Evolutionary conservation across 2,113 vertebrate species (phyloP).

Genomic region (Beaufortia kweichowensis): DNA sequence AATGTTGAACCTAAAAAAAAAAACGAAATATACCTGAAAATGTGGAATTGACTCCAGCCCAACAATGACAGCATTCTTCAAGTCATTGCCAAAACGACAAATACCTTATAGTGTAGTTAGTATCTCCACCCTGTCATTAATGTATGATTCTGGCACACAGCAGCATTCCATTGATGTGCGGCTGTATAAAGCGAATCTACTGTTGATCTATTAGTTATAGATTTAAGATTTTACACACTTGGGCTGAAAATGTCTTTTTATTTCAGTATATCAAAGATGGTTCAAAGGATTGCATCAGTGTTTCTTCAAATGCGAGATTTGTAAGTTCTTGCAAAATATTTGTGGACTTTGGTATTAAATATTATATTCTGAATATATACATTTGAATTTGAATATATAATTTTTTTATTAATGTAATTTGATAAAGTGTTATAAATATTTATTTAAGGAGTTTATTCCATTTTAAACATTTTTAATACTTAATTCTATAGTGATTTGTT

Average conservation of each 20-base stretch:
- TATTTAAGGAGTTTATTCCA: too few relatives aligned
- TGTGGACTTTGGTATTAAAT: too few relatives aligned
- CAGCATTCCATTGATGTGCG: conserved; percentile 12
- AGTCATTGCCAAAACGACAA: conserved; percentile 18
- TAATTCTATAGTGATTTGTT: too few relatives aligned
- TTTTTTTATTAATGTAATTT: too few relatives aligned
- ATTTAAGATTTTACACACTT: neutral
- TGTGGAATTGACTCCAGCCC: neutral
- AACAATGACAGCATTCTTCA: conserved; percentile 17
- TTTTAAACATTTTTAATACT: too few relatives aligned
- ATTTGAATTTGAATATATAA: too few relatives aligned
- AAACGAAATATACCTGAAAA: neutral
- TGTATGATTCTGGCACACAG: conserved; percentile 41
- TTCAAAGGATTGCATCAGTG: too few relatives aligned
- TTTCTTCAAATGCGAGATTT: neutral
- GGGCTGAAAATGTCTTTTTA: neutral
- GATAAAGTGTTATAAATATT: too few relatives aligned
- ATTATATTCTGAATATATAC: too few relatives aligned
- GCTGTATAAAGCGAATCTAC: conserved; percentile 22
- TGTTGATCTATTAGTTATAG: neutral
- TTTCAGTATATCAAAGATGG: too few relatives aligned
- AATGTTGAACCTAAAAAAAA: neutral
- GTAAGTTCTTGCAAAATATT: too few relatives aligned
- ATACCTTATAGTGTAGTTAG: conserved; percentile 3
- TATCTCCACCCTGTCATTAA: conserved; percentile 42